These are phyloP conservation scores for Ovis aries DNA, from an alignment of 2,113 vertebrate species.

Conservation along the genomic window ARS-UI_Ramb_v3.0 NC_056057.1:114632001-114632500, in stretches of 20 bases:
- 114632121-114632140: background rate
- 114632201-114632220: background rate
- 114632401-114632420: background rate
- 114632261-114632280: background rate
- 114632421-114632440: background rate
- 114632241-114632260: background rate
- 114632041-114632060: accelerated
- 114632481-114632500: background rate
- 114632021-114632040: background rate
- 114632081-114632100: background rate
- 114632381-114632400: background rate
- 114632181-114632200: background rate
- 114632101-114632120: background rate
- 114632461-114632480: background rate
- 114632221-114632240: background rate
- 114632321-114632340: background rate
- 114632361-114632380: background rate
- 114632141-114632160: background rate
- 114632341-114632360: accelerated
- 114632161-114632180: background rate
- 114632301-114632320: background rate
- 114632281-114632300: background rate
- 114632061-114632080: background rate
- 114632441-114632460: accelerated
- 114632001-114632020: background rate